Base-by-base conservation (phyloP, 2,113 vertebrate species). In the Nansenia antarctica region DNA sequence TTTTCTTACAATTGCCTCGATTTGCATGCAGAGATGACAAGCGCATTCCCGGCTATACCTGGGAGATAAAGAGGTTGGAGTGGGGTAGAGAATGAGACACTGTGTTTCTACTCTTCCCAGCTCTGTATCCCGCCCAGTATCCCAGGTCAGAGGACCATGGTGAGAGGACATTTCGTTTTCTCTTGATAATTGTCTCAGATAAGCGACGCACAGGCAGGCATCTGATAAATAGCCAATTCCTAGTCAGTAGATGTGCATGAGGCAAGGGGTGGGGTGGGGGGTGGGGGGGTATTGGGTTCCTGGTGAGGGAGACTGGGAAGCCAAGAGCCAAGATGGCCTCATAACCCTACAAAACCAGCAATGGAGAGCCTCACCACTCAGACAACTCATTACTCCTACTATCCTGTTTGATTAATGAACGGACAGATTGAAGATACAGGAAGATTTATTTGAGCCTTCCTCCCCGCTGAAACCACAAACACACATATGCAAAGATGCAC, bases 201-300 rank as follows among this genome's bases (percentile, higher is more conserved):
- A 95, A 92, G 87, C 82, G 84, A 76, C 78, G 93, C 87, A 87
- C 90, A 83, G 91, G 91, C 90, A 92, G n/a, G n/a, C n/a, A 95
- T 95, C 94, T 95, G 95, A 98, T 97, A 98, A 98, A 96, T 91
- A 94, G 88, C 92, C 94, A 96, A 97, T 97, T 96, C 95, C 93
- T 86, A 93, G 81, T 71, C 81, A 76, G 91, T 85, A 91, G 88
- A 92, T 91, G 92, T 88, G 85, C 52, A 81, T 69, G 84, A 87
- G n/a, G n/a, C 73, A 82, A 80, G 77, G 29, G 79, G 12, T 2
- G 1, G 49, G 70, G 24, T 24, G 71, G 27, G 53, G 27, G 53
- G 70, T n/a, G n/a, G n/a, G n/a, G n/a, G n/a, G n/a, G n/a, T n/a
- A n/a, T n/a, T n/a, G n/a, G n/a, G 73, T 80, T 49, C 74, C 59